Evolutionary conservation across 2,888 invertebrate genomes (phyloP).

Genomic region (Nineta flava): DNA sequence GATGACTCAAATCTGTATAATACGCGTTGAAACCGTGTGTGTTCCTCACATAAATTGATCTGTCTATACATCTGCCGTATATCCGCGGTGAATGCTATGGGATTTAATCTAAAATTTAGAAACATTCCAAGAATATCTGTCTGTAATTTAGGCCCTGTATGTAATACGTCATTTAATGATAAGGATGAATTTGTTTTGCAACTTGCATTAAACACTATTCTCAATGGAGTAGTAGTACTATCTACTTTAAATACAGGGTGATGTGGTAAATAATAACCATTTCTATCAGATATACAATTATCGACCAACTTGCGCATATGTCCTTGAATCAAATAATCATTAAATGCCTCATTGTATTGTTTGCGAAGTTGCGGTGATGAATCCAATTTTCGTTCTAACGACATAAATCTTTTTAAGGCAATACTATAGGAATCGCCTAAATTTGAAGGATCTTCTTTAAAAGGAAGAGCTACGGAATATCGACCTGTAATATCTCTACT

Average conservation of each 20-base stretch:
- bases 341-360: constrained; percentile 2
- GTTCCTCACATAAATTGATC: constrained; percentile 5
- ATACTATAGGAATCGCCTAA: constrained; percentile 7
- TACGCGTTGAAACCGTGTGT: constrained; percentile 7
- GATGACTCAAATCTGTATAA: constrained; percentile 3
- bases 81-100: constrained; percentile 9
- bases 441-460: background rate
- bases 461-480: constrained; percentile 12
- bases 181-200: background rate
- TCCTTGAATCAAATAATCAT: background rate
- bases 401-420: constrained; percentile 8
- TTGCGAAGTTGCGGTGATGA: constrained; percentile 2
- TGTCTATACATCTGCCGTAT: constrained; percentile 10
- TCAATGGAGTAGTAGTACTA: constrained; percentile 2
- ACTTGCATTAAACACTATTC: too few species aligned
- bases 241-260: constrained; percentile 1
- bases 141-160: constrained; percentile 9
- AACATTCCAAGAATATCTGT: constrained; percentile 7
- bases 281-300: background rate
- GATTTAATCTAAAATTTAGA: constrained; percentile 7
- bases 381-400: constrained; percentile 9
- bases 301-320: background rate
- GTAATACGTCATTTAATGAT: constrained; percentile 8
- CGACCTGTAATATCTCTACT: constrained; percentile 9
- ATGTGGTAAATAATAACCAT: constrained; percentile 6